Conservation (phyloP, 2,113 vertebrate species). For the Phylloscopus trochilus region DNA sequence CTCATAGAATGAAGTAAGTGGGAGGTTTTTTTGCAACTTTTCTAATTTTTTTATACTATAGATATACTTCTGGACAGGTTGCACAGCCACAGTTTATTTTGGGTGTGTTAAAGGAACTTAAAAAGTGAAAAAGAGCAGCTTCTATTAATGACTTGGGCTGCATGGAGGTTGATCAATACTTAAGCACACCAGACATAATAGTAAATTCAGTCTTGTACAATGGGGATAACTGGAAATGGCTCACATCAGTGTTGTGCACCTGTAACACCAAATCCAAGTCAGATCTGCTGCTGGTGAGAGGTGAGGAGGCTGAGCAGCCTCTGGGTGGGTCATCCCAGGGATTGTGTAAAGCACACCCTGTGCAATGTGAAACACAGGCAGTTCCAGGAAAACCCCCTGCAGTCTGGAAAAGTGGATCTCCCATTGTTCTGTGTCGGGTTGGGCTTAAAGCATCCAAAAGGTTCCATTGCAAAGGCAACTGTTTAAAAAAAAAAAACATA, state of each 20-base stretch:
- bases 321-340: fast-evolving
- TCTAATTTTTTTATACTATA: neutral
- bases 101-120: neutral
- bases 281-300: neutral
- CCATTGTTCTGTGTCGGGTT: neutral
- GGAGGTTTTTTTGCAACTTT: neutral
- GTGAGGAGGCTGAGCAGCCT: neutral
- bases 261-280: fast-evolving
- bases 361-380: neutral
- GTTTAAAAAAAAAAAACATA: neutral
- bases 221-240: neutral
- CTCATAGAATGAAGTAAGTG: neutral
- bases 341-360: fast-evolving
- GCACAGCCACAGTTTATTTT: neutral
- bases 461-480: neutral
- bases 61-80: neutral
- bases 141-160: neutral
- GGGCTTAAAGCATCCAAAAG: neutral
- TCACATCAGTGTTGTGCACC: neutral
- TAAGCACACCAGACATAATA: neutral
- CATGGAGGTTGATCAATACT: neutral
- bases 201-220: fast-evolving
- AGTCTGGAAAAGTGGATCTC: neutral
- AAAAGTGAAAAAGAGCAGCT: neutral
- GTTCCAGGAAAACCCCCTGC: neutral